Percentiles rank a stretch among this genome's conserved stretches.
phyloP scores from a whole-genome alignment of 2,888 invertebrate species.

The Chymomyza fuscimana region DNA sequence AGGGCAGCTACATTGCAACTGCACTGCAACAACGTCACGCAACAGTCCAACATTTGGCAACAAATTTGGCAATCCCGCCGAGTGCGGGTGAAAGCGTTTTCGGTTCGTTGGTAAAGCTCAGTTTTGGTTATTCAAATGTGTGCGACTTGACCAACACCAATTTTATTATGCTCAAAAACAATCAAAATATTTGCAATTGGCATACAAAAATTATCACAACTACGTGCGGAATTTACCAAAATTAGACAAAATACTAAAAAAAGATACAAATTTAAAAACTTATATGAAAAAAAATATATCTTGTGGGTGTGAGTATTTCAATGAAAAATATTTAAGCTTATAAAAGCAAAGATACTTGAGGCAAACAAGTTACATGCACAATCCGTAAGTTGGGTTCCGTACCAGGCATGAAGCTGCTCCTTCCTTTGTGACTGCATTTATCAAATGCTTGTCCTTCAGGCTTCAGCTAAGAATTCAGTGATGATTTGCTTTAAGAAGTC shows the following conservation, averaged over 20 bases:
- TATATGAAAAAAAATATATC: not conserved
- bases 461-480: no score
- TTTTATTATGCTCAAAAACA: conserved; percentile 49
- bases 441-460: no score
- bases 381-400: no score
- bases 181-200: conserved; percentile 48
- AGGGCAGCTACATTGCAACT: conserved; percentile 11
- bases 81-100: conserved; percentile 22
- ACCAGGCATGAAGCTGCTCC: no score
- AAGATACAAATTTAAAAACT: not conserved
- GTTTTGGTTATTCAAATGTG: conserved; percentile 43
- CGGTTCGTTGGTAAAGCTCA: not conserved
- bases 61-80: conserved; percentile 12
- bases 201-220: conserved; percentile 47
- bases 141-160: conserved; percentile 47
- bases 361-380: no score
- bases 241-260: not conserved
- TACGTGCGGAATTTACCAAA: conserved; percentile 51
- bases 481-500: no score
- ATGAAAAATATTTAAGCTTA: not conserved
- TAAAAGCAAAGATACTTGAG: no score
- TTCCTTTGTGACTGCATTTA: no score
- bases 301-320: not conserved
- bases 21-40: conserved; percentile 33
- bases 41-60: conserved; percentile 44